phyloP scores from a whole-genome alignment of 1,140 invertebrate species.

The Drosophila gunungcola region DNA sequence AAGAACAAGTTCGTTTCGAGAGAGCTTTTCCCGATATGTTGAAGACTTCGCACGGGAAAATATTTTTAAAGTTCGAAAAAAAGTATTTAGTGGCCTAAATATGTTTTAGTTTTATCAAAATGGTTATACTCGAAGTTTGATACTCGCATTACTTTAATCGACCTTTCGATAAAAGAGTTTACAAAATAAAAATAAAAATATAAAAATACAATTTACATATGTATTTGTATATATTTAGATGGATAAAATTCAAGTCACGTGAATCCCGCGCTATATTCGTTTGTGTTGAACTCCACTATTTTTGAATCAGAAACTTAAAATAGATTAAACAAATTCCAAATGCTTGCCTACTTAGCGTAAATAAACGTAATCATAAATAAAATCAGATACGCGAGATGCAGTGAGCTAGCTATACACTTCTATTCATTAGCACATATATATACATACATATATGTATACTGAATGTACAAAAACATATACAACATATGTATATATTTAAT shows the following conservation, averaged over 20 bases:
- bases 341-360: constrained; percentile 1
- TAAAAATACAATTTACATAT: not conserved
- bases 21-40: constrained; percentile 21
- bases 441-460: not conserved
- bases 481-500: no score
- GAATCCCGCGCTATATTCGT: constrained; percentile 1
- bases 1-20: constrained; percentile 6
- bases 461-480: no score
- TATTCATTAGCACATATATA: not conserved
- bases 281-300: constrained; percentile 5
- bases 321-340: constrained; percentile 1
- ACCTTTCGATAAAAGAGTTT: no score
- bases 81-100: not conserved
- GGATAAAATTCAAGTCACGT: not conserved
- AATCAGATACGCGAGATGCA: not conserved
- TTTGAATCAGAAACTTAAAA: constrained; percentile 6
- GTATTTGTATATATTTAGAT: not conserved
- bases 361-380: constrained; percentile 29
- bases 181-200: not conserved
- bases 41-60: not conserved
- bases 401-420: constrained; percentile 6
- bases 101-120: not conserved
- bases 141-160: no score
- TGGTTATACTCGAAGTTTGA: not conserved
- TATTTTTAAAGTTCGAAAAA: not conserved